A percentile compares a stretch with the other conserved stretches of the same genome.
These are phyloP conservation scores for Spodoptera picta DNA, from an alignment of 2,888 invertebrate species.

Conservation along the genomic window DNA sequence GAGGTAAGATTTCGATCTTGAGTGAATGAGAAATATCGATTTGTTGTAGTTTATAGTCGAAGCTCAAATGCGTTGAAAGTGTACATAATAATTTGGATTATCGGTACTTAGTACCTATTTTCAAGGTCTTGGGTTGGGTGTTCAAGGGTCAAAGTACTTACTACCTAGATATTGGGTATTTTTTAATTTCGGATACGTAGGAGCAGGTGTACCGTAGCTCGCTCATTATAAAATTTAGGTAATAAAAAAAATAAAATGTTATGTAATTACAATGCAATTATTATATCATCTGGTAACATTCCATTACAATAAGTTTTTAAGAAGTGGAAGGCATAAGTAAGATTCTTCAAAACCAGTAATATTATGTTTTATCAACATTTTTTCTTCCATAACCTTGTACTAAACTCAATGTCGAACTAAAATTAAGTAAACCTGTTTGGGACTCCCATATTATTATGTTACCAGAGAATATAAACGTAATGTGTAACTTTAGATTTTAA, in stretches of 20 bases:
- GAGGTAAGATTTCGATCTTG: slow-evolving; percentile 14
- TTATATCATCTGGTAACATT: too few species aligned
- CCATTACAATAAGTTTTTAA: too few species aligned
- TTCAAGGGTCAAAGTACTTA: too few species aligned
- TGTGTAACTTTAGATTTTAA: slow-evolving; percentile 10
- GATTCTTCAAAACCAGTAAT: slow-evolving; percentile 25
- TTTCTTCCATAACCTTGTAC: slow-evolving; percentile 48
- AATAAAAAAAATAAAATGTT: too few species aligned
- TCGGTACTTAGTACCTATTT: too few species aligned
- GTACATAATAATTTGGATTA: too few species aligned
- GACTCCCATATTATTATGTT: slow-evolving; percentile 2
- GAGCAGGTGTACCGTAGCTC: too few species aligned
- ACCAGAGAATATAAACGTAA: slow-evolving; percentile 20
- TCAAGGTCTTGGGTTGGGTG: too few species aligned
- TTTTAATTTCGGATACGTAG: too few species aligned
- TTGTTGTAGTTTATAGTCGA: background rate
- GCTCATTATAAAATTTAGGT: too few species aligned
- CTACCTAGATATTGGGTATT: too few species aligned
- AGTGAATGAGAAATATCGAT: slow-evolving; percentile 11
- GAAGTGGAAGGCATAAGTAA: background rate
- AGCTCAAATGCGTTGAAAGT: background rate
- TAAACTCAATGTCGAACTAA: slow-evolving; percentile 58
- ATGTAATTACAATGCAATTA: too few species aligned
- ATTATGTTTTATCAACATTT: slow-evolving; percentile 28
- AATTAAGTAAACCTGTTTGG: slow-evolving; percentile 50